Evolutionary conservation across 2,888 invertebrate species (phyloP).

Genomic region (Dryococelus australis): DNA sequence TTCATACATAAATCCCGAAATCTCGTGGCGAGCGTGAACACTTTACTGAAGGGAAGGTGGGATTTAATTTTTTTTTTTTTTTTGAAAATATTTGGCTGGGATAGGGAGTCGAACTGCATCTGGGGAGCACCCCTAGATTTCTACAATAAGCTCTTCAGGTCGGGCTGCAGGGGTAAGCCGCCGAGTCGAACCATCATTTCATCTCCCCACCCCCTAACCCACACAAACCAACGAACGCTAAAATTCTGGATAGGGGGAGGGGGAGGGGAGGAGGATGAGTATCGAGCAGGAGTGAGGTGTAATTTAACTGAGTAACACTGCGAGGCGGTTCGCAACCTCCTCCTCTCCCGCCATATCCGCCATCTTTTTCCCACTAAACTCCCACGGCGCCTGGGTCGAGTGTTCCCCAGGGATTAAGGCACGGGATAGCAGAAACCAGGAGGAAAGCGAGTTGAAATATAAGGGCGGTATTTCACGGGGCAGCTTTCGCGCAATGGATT

Average conservation of each 20-base stretch:
- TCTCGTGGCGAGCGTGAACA: too few relatives aligned
- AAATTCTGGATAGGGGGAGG: background rate
- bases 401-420: background rate
- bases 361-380: too few relatives aligned
- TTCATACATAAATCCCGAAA: too few relatives aligned
- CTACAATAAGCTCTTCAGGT: background rate
- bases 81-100: too few relatives aligned
- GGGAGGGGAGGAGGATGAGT: background rate
- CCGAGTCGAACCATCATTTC: background rate
- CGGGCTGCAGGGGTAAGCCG: background rate
- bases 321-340: background rate
- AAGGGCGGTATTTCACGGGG: background rate
- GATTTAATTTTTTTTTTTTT: too few relatives aligned
- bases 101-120: too few relatives aligned
- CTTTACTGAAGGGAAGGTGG: too few relatives aligned
- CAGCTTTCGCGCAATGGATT: background rate
- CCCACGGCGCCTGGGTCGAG: background rate
- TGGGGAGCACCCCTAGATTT: too few relatives aligned
- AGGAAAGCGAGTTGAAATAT: background rate
- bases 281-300: background rate
- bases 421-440: background rate
- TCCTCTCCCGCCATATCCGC: too few relatives aligned
- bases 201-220: background rate
- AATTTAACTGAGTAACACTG: slow-evolving; percentile 16
- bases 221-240: background rate